Percentiles rank a stretch among this genome's conserved stretches.
phyloP scores from a whole-genome alignment of 2,797 vertebrate genomes.

The Pyrrhura leucotis region DNA sequence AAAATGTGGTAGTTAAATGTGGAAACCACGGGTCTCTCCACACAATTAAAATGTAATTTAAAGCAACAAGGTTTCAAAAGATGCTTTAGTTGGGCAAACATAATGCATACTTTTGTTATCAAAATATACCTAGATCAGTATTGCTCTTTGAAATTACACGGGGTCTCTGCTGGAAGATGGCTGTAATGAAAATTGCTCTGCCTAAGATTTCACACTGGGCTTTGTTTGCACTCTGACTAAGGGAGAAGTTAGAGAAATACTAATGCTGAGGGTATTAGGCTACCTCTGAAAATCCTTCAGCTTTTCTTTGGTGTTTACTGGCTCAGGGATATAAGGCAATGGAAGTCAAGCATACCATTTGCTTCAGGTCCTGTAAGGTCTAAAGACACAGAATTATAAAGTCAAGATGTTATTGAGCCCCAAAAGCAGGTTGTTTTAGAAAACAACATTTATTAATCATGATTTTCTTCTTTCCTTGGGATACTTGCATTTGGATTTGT shows the following conservation, averaged over 20 bases:
- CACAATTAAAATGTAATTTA: not conserved
- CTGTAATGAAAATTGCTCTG: not conserved
- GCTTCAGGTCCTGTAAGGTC: not conserved
- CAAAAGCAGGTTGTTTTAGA: not conserved
- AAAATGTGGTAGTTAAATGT: not conserved
- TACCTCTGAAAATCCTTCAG: not conserved
- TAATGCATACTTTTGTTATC: not conserved
- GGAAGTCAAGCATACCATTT: not conserved
- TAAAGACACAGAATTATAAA: not conserved
- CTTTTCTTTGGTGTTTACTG: not conserved
- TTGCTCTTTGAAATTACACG: not conserved
- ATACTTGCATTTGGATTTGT: not conserved
- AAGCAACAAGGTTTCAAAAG: not conserved
- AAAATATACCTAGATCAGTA: conserved; percentile 11
- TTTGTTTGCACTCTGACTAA: not conserved
- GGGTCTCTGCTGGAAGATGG: not conserved
- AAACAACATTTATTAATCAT: not conserved
- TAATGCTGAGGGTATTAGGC: not conserved
- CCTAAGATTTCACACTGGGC: not conserved
- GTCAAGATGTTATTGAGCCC: not conserved
- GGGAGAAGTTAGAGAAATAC: not conserved
- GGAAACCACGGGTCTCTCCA: not conserved
- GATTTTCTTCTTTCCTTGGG: not conserved
- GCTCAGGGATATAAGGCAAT: not conserved
- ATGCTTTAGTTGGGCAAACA: not conserved